Base-by-base conservation (phyloP, 2,797 vertebrate genomes). In the Phoxinus dragarum region DNA sequence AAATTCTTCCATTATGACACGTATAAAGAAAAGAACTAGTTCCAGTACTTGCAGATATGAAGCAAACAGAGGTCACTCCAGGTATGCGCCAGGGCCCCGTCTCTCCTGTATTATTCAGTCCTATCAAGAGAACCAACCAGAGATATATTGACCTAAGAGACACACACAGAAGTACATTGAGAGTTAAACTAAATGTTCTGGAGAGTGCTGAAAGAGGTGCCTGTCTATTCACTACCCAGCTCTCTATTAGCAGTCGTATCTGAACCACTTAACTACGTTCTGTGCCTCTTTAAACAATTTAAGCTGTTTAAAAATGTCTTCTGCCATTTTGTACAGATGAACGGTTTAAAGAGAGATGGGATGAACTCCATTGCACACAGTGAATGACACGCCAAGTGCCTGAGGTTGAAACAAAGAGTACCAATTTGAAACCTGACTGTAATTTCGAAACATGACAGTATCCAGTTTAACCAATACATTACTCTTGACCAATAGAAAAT, bases 1-100 rank as follows among this genome's bases (percentile, higher is more conserved):
- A 79, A 40, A 68, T 88, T 84, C 82, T 52, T 89, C 74, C 21
- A 88, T 86, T 86, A 79, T 87, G 87, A 90, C 89, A 86, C 90
- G 89, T 89, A 89, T 89, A 90, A 79, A 75, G 81, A 69, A 78
- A 88, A 67, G 84, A 90, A 93, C 93, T 88, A 52, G 86, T 92
- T 95, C 95, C 89, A 92, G 91, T 91, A 93, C 89, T 94, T 93
- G 92, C 92, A 90, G 92, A 92, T 93, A 91, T 76, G 86, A n/a
- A 88, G 89, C 85, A 84, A 89, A 90, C 90, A 90, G 95, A 96
- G 95, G 95, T 94, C 93, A 69, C 86, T 88, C 91, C 90, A 91
- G 92, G 92, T 94, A 91, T 91, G 92, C 91, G 91, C 91, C 81
- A 86, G 76, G 91, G 91, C 89, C 85, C 89, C 91, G 89, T 90